Conservation (phyloP, 2,113 vertebrate genomes). For the Pygoscelis antarcticus region DNA sequence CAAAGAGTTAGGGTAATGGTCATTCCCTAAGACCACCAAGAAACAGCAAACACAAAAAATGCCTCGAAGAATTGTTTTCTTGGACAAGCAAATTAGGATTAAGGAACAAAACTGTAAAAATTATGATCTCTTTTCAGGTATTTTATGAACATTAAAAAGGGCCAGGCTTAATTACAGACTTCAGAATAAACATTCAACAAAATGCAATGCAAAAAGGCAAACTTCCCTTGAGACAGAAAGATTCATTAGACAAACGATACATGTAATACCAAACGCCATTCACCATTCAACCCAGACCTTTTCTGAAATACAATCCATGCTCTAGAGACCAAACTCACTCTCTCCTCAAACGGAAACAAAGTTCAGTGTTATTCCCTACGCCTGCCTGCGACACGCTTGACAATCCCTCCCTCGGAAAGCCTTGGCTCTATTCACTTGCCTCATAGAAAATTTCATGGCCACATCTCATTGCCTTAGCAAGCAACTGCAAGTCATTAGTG, state of each 20-base stretch:
- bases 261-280: not conserved
- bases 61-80: not conserved
- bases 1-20: not conserved
- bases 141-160: not conserved
- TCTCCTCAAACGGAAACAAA: not conserved
- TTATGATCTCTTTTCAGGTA: not conserved
- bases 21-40: not conserved
- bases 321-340: not conserved
- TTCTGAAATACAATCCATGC: not conserved
- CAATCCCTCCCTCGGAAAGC: not conserved
- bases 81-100: not conserved
- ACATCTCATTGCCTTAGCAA: not conserved
- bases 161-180: not conserved
- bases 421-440: not conserved
- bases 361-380: not conserved
- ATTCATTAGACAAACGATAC: not conserved
- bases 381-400: not conserved
- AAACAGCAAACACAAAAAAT: not conserved
- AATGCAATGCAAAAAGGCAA: not conserved
- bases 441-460: not conserved
- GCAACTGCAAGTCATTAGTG: not conserved
- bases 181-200: not conserved
- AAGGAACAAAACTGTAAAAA: not conserved
- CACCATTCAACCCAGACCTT: not conserved
- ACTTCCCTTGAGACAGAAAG: not conserved